Conservation (phyloP, 2,888 invertebrate genomes). For the Minunthozetes semirufus region DNA sequence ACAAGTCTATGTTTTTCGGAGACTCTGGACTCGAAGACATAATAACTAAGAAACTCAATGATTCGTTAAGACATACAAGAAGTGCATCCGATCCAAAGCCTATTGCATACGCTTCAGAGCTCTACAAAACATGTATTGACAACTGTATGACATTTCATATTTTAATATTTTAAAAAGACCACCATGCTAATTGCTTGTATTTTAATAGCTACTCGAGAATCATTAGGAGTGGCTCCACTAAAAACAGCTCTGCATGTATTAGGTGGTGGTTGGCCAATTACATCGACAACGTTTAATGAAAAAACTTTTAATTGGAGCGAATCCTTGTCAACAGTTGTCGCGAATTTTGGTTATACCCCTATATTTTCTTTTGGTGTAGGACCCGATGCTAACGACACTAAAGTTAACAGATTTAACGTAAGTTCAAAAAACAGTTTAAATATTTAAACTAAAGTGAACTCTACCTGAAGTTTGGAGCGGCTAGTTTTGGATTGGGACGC, state of each 20-base stretch:
- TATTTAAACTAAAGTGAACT: neutral
- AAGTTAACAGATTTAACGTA: neutral
- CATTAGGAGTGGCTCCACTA: constrained; percentile 42
- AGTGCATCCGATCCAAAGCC: neutral
- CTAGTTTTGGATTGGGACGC: constrained; percentile 23
- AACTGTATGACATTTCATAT: neutral
- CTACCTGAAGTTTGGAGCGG: neutral
- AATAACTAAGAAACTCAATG: neutral
- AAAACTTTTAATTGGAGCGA: neutral
- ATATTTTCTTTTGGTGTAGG: neutral
- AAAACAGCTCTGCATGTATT: neutral
- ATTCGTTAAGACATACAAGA: neutral
- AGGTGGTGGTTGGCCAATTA: constrained; percentile 33
- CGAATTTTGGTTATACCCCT: neutral
- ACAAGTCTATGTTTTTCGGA: neutral
- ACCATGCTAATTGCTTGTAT: neutral
- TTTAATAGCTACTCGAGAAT: constrained; percentile 41
- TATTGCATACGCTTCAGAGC: neutral
- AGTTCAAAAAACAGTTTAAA: neutral
- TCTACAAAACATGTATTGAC: constrained; percentile 20
- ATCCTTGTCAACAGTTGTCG: neutral
- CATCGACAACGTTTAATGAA: neutral
- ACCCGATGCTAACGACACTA: constrained; percentile 24
- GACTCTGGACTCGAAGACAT: constrained; percentile 4
- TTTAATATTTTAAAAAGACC: neutral